phyloP scores from a whole-genome alignment of 2,888 invertebrate species.

The Philereme transversata region DNA sequence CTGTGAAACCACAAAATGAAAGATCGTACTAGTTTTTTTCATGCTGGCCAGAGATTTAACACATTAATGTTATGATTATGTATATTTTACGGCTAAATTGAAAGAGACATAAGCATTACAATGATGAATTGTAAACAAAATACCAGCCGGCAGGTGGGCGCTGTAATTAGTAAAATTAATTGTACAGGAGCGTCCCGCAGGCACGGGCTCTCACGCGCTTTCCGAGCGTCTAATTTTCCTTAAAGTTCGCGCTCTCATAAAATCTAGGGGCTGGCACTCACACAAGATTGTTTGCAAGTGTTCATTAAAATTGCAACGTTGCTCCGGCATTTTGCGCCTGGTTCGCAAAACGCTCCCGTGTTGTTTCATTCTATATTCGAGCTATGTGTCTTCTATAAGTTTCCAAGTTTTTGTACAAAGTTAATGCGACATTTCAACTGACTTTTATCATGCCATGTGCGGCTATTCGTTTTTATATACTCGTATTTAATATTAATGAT shows the following conservation, averaged over 20 bases:
- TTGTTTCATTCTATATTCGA: too few species aligned
- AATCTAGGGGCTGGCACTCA: constrained; percentile 49
- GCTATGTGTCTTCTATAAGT: too few species aligned
- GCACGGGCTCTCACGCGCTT: constrained; percentile 25
- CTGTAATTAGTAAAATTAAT: constrained; percentile 54
- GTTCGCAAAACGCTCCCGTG: background rate
- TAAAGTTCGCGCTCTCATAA: constrained; percentile 54
- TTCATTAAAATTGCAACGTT: constrained; percentile 56
- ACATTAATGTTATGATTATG: constrained; percentile 11
- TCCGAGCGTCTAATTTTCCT: constrained; percentile 44
- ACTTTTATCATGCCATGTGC: too few species aligned
- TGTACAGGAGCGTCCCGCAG: constrained; percentile 36
- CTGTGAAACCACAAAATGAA: too few species aligned
- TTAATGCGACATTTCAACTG: too few species aligned
- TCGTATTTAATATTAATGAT: background rate
- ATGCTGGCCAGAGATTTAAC: background rate
- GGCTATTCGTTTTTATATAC: too few species aligned
- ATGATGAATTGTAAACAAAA: constrained; percentile 49
- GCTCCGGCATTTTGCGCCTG: constrained; percentile 17
- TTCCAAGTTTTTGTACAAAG: too few species aligned
- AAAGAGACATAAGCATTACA: constrained; percentile 29
- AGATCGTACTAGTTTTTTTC: too few species aligned
- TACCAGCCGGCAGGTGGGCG: constrained; percentile 41
- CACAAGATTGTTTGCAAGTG: constrained; percentile 56
- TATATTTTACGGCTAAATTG: constrained; percentile 12